phyloP scores from a whole-genome alignment of 2,888 invertebrate species.

The Drosophila koepferae region DNA sequence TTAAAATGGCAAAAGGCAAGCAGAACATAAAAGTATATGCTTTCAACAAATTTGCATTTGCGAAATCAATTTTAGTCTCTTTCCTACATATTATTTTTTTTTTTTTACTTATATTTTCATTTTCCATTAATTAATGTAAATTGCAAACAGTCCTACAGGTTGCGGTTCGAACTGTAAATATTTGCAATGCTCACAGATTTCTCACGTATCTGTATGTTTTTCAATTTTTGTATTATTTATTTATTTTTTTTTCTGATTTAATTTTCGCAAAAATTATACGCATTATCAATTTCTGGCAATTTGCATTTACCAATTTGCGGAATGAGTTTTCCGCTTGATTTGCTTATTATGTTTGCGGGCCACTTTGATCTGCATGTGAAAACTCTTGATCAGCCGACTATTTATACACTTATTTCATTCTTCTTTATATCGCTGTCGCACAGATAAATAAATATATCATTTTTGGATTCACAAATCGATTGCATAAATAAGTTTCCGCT shows the following conservation, averaged over 20 bases:
- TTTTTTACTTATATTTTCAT: conserved; percentile 19
- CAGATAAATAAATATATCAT: conserved; percentile 42
- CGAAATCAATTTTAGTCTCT: conserved; percentile 14
- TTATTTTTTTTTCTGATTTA: neutral
- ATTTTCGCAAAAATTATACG: conserved; percentile 46
- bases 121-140: conserved; percentile 48
- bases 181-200: conserved; percentile 35
- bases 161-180: conserved; percentile 23
- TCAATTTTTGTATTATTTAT: neutral
- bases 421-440: conserved; percentile 28
- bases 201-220: neutral
- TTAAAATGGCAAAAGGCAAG: conserved; percentile 9
- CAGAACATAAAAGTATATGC: conserved; percentile 2
- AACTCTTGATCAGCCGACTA: conserved; percentile 30
- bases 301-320: conserved; percentile 65
- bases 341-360: conserved; percentile 46
- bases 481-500: conserved; percentile 55
- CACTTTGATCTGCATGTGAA: conserved; percentile 61
- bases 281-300: conserved; percentile 48
- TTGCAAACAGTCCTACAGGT: conserved; percentile 20
- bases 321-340: conserved; percentile 57
- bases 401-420: neutral
- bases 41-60: conserved; percentile 38
- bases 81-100: conserved; percentile 1
- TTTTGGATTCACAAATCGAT: conserved; percentile 42